Evolutionary conservation across 2,888 invertebrate genomes (phyloP), one percentile per base, ranked within the genome.

Genomic region (Dioctria rufipes): DNA sequence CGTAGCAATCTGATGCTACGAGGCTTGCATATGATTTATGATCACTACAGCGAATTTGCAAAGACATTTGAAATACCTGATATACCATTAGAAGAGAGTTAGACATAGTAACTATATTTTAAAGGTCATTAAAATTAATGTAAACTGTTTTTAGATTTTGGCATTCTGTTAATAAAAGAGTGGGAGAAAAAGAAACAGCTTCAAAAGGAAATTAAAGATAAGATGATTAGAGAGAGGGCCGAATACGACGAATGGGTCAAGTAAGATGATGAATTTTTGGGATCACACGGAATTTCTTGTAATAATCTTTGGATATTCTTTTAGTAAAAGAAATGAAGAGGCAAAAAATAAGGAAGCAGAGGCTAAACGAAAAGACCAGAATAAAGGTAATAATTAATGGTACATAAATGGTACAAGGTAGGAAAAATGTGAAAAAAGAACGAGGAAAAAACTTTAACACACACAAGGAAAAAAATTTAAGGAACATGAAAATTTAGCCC

Each of bases 1-100:
- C 75, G 82, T 5, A 84, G 86, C 58, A 85, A 86, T 43, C 83
- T 88, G 13, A 85, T 86, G 0, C 63, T 88, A 58, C 85, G 88
- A 3, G 86, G 85, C 5, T 54, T 88, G 3, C 87, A 86, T 71
- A 83, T 83, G 0, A 81, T 83, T 3, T 88, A 86, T 39, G 88
- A 88, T 82, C 84, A 84, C 51, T 82, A 85, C 2, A 86, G 87
- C 67, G 85, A 86, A 25, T 83, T 84, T 54, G 85, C 60, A n/a
- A 60, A 58, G 58, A 43, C 73, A 2, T 13, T 60, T 60, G n/a
- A 40, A 8, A 37, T 54, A 3, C 25, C 71, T 0, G 69, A 81
- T 9, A 80, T n/a, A 11, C 54, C 81, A 5, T 77, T 85, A 2
- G 37, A 79, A 73, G 81, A 83, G 84, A 63, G 61, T 46, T 49